phyloP scores from a whole-genome alignment of 53 echinoderm and acorn worm species.

The Echinarachnius parma region DNA sequence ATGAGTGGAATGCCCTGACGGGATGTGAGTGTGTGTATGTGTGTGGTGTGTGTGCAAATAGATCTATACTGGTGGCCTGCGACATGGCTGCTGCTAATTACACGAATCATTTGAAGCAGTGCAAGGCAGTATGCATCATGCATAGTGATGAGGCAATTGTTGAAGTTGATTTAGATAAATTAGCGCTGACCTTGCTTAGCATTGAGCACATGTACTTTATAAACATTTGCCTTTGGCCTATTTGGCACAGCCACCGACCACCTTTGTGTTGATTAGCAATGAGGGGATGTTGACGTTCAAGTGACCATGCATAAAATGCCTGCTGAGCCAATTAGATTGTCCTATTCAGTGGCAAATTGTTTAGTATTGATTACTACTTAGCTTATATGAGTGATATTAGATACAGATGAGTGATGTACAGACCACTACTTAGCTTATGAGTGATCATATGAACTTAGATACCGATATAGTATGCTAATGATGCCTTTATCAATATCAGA shows the following conservation, averaged over 20 bases:
- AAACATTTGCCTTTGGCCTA: neutral
- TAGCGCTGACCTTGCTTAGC: slow-evolving; percentile 32
- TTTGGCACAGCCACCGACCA: neutral
- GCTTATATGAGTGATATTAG: too few species aligned
- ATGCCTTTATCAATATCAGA: too few species aligned
- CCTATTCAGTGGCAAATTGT: neutral
- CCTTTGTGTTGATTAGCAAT: neutral
- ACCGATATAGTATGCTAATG: too few species aligned
- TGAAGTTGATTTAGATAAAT: slow-evolving; percentile 30
- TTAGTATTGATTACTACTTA: too few species aligned
- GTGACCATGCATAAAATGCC: neutral
- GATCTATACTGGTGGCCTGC: too few species aligned
- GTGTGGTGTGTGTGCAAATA: slow-evolving; percentile 9
- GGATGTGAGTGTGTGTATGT: slow-evolving; percentile 29
- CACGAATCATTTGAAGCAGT: slow-evolving; percentile 7
- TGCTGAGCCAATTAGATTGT: neutral
- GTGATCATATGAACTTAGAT: too few species aligned
- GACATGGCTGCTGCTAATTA: slow-evolving; percentile 43
- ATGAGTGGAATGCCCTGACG: slow-evolving; percentile 39
- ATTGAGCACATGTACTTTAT: too few species aligned
- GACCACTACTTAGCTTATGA: too few species aligned
- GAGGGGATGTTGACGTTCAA: neutral
- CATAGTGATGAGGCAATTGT: neutral
- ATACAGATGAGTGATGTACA: too few species aligned
- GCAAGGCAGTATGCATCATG: slow-evolving; percentile 1